These are phyloP conservation scores for Sinodicranocentrus sp. DNA, from an alignment of 2,888 invertebrate species.

Conservation along the genomic window DNA sequence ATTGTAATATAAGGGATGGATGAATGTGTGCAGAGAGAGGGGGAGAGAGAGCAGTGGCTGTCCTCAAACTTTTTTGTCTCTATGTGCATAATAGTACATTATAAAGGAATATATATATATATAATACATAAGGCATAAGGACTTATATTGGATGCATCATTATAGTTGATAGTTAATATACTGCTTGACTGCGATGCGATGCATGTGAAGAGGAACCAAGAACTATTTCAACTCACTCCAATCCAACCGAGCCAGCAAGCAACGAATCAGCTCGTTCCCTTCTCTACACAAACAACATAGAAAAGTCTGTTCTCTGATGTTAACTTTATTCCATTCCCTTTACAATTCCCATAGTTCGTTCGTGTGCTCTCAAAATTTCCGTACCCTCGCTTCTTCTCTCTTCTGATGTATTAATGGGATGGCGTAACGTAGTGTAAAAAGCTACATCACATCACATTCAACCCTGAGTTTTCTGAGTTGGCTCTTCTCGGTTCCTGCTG, in stretches of 20 bases:
- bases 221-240: neutral
- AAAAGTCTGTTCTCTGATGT: neutral
- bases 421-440: conserved; percentile 33
- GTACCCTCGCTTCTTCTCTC: conserved; percentile 43
- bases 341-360: neutral
- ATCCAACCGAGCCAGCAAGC: conserved; percentile 3
- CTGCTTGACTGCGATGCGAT: too few species aligned
- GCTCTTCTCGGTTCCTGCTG: conserved; percentile 52
- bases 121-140: too few species aligned
- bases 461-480: conserved; percentile 45
- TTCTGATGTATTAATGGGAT: conserved; percentile 26
- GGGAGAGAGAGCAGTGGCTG: neutral
- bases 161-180: too few species aligned
- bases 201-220: too few species aligned
- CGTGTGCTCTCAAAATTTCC: conserved; percentile 45
- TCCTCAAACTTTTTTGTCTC: conserved; percentile 7
- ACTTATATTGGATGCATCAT: too few species aligned
- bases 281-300: conserved; percentile 7
- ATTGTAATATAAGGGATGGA: too few species aligned
- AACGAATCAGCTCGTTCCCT: neutral
- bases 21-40: neutral
- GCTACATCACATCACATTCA: conserved; percentile 28
- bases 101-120: too few species aligned
- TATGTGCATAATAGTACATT: neutral
- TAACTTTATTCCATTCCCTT: conserved; percentile 9